These are phyloP conservation scores for Phenganax marumi DNA, from an alignment of 92 coral and sea anemone species.

Conservation along the genomic window DNA sequence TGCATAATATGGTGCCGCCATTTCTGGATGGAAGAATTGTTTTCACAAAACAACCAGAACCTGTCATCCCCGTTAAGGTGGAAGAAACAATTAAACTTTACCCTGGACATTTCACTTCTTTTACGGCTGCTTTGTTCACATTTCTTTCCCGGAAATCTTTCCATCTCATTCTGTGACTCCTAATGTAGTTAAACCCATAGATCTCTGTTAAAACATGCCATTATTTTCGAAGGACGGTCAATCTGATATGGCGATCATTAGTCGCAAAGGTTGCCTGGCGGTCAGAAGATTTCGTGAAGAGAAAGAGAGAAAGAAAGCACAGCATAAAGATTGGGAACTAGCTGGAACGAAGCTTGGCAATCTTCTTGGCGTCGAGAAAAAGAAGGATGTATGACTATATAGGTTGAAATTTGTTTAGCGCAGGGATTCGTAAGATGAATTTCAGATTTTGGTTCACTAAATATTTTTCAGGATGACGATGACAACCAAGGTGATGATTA, in stretches of 20 bases:
- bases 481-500: conserved; percentile 68
- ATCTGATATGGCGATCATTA: conserved; percentile 96
- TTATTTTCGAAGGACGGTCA: conserved; percentile 70
- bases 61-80: conserved; percentile 95
- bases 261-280: conserved; percentile 91
- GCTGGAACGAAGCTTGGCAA: conserved; percentile 98
- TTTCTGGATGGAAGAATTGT: conserved; percentile 98
- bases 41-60: conserved; percentile 98
- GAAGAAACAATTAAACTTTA: not conserved
- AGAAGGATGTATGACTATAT: conserved; percentile 66
- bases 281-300: conserved; percentile 87
- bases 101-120: not conserved
- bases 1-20: conserved; percentile 95
- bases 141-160: no score
- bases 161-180: no score
- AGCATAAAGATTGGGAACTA: conserved; percentile 96
- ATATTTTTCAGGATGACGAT: conserved; percentile 50
- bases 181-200: no score
- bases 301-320: conserved; percentile 90
- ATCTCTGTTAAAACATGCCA: not conserved
- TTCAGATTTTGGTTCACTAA: no score
- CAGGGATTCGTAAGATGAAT: no score
- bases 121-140: not conserved
- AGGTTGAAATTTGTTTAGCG: no score
- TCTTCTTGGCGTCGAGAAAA: conserved; percentile 81